Percentiles rank a stretch among this genome's conserved stretches.
Evolutionary conservation across 1,140 invertebrate species (phyloP).

Genomic region (Drosophila bipectinata): DNA sequence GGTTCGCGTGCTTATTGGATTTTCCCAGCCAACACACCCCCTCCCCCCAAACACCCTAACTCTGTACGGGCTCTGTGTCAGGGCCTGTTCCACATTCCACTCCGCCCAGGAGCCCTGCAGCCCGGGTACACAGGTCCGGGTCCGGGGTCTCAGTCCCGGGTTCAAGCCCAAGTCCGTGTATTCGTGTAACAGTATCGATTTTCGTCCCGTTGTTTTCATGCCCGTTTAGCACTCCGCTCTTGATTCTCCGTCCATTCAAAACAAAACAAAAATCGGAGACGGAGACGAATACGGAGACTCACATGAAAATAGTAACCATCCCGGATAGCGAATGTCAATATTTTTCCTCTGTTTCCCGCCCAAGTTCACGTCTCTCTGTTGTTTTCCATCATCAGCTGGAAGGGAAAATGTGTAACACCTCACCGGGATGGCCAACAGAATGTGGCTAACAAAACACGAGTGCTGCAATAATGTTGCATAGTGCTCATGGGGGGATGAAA

Average conservation of each 20-base stretch:
- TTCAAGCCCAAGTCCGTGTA: constrained; percentile 23
- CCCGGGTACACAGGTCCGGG: neutral
- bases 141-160: constrained; percentile 15
- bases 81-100: constrained; percentile 57
- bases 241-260: constrained; percentile 35
- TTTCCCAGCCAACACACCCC: constrained; percentile 12
- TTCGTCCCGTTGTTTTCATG: constrained; percentile 57
- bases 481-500: neutral
- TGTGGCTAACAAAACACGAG: constrained; percentile 46
- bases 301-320: constrained; percentile 35
- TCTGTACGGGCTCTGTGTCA: constrained; percentile 29
- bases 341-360: constrained; percentile 35
- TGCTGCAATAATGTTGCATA: constrained; percentile 20
- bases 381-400: constrained; percentile 38
- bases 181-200: constrained; percentile 65
- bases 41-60: neutral
- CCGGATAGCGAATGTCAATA: constrained; percentile 51
- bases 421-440: constrained; percentile 13
- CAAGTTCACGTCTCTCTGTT: constrained; percentile 46
- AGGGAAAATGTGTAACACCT: constrained; percentile 15
- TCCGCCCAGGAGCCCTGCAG: constrained; percentile 5
- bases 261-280: constrained; percentile 54
- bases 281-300: constrained; percentile 11
- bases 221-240: constrained; percentile 44
- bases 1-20: constrained; percentile 74